Conservation (phyloP, 2,797 vertebrate species). For the Coreius guichenoti region DNA sequence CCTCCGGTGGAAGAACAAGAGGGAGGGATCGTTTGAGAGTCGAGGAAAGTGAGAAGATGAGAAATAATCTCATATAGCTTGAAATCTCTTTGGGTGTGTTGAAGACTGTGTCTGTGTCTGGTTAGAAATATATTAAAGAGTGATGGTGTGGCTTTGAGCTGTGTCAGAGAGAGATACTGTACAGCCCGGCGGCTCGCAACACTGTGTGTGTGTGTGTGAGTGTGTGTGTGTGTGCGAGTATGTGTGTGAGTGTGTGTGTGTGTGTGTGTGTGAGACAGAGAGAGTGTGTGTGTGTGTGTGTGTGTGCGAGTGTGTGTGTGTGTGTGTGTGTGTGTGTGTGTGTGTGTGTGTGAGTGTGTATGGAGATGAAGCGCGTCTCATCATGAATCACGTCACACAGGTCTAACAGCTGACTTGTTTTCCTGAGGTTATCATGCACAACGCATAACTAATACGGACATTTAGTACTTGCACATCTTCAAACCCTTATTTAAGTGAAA, state of each 20-base stretch:
- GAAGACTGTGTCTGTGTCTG: conserved; percentile 71
- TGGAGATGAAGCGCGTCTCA: conserved; percentile 24
- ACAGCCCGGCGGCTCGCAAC: conserved; percentile 66
- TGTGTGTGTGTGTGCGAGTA: conserved; percentile 10
- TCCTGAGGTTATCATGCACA: neutral
- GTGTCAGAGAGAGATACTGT: conserved; percentile 52
- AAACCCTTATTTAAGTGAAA: neutral
- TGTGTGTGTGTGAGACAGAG: neutral
- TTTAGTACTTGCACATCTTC: neutral
- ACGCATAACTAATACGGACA: neutral
- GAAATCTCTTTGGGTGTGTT: conserved; percentile 75
- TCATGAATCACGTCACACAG: neutral
- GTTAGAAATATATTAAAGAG: conserved; percentile 73
- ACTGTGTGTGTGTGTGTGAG: conserved; percentile 1
- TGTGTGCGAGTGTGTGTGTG: conserved; percentile 1
- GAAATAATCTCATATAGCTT: conserved; percentile 79
- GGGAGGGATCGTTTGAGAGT: conserved; percentile 30
- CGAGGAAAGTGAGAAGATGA: conserved; percentile 64
- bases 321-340: neutral
- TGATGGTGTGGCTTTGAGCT: conserved; percentile 63
- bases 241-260: neutral
- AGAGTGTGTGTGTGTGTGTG: conserved; percentile 6
- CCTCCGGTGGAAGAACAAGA: conserved; percentile 49
- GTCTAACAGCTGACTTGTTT: neutral
- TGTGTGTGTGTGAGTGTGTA: conserved; percentile 28